Conservation (phyloP, 2,888 invertebrate genomes). For the Noctua comes region DNA sequence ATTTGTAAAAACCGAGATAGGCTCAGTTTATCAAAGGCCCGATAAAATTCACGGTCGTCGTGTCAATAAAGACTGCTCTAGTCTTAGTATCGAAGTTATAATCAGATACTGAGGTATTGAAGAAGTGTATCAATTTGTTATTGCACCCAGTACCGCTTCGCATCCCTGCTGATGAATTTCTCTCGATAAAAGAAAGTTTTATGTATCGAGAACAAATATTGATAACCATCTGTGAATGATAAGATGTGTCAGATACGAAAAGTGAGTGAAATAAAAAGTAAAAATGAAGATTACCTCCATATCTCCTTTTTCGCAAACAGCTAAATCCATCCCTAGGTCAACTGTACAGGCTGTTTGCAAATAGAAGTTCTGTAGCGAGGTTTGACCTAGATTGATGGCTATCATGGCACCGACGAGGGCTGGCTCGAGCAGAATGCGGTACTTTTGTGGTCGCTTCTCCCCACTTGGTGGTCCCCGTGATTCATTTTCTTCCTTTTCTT, state of each 20-base stretch:
- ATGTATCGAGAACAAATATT: not conserved
- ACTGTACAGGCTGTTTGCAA: constrained; percentile 94
- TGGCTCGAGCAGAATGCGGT: constrained; percentile 92
- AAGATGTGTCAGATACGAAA: constrained; percentile 1
- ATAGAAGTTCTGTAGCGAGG: constrained; percentile 94
- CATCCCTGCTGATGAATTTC: not conserved
- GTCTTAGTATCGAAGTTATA: constrained; percentile 13
- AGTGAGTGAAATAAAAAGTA: not conserved
- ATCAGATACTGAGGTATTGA: constrained; percentile 16
- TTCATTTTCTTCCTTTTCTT: constrained; percentile 64
- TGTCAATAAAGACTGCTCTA: constrained; percentile 11
- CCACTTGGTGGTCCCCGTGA: constrained; percentile 47
- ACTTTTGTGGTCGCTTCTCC: constrained; percentile 72
- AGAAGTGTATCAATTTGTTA: constrained; percentile 8
- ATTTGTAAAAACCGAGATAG: constrained; percentile 40
- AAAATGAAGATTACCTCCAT: constrained; percentile 49
- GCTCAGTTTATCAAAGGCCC: constrained; percentile 48
- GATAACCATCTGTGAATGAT: constrained; percentile 8
- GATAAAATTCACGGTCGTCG: constrained; percentile 61
- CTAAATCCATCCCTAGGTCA: constrained; percentile 91
- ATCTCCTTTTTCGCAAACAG: constrained; percentile 91
- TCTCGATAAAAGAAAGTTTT: not conserved
- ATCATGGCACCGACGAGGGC: constrained; percentile 93
- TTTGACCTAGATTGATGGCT: constrained; percentile 90
- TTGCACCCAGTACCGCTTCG: not conserved